Base-by-base conservation (phyloP, 2,888 invertebrate genomes). In the Erebia epiphron region DNA sequence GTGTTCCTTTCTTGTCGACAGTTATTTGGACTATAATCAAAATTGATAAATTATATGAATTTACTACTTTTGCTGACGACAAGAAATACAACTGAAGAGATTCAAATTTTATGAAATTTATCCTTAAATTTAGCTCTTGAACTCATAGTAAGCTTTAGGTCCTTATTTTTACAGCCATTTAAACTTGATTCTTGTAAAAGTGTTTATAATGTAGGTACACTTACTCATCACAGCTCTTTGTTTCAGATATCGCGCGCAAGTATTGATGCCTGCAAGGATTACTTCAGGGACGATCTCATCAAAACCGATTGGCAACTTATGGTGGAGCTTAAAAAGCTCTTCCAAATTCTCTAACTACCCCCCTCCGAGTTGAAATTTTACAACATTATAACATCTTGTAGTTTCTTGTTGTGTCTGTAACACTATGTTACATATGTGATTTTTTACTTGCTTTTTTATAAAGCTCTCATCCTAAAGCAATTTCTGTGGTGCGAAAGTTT, bases 221-320 rank as follows among this genome's bases (percentile, higher is more conserved):
- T 7, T 61, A 46, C 13, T 35, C 10, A 41, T 43, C 9, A 11
- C 16, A 49, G 26, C 13, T 64, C 68, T 57, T 87, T 88, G 84
- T 89, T 88, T 11, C 95, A 99, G 98, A 99, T 99, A 83, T 97
- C 98, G 67, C 96, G 99, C 69, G 98, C 99, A 85, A 99, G 99
- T 76, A 99, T 99, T 86, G 99, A 99, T 92, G 99, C 98, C 10
- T 99, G 99, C 94, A 99, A 99, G 93, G 98, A 99, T 82, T 98
- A 99, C 93, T 99, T 99, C 96, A 95, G 99, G 75, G 99, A 99
- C 80, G 99, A 99, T 89, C 95, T 99, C 82, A 94, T 97, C 84
- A 99, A 99, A 94, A 96, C 97, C 77, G 99, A 99, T 89, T 99
- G 99, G 99, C 97, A 98, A 86, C 94, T 99, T 75, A 98, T 99